These are phyloP conservation scores for Diacarnus erythraeanus DNA, from an alignment of 37 sponge, comb jelly and placozoan genomes.

Conservation along the genomic window DNA sequence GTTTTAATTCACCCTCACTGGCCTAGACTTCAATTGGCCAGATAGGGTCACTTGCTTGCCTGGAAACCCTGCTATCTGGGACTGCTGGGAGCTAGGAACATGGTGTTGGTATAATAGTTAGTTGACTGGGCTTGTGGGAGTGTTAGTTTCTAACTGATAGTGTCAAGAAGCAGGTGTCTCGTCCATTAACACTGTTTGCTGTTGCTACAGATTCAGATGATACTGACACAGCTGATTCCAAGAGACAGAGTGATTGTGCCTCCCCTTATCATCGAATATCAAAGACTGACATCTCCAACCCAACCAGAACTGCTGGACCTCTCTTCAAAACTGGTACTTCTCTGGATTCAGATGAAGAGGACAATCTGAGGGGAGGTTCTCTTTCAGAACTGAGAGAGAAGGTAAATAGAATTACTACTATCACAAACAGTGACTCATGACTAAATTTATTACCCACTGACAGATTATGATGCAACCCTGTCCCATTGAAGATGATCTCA, in stretches of 20 bases:
- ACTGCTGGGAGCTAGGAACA: too few species aligned
- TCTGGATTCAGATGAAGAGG: conserved; percentile 10
- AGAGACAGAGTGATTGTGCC: neutral
- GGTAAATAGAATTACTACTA: neutral
- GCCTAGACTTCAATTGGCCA: too few species aligned
- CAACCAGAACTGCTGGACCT: conserved; percentile 22
- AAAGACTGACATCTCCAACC: conserved; percentile 31
- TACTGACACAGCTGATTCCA: neutral
- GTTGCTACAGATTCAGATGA: neutral
- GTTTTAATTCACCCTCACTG: too few species aligned
- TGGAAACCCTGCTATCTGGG: too few species aligned
- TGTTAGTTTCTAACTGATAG: too few species aligned
- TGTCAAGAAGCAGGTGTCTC: too few species aligned
- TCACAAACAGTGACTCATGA: neutral
- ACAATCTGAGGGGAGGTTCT: neutral
- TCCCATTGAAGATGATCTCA: conserved; percentile 2
- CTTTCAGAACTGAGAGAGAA: neutral
- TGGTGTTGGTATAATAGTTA: too few species aligned
- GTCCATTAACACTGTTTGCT: too few species aligned
- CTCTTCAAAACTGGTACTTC: conserved; percentile 3
- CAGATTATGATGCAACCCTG: conserved; percentile 14
- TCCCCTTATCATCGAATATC: conserved; percentile 8
- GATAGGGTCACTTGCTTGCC: too few species aligned
- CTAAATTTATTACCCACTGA: neutral
- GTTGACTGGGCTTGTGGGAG: too few species aligned